Conservation (phyloP, 2,888 invertebrate species). For the Actias luna region DNA sequence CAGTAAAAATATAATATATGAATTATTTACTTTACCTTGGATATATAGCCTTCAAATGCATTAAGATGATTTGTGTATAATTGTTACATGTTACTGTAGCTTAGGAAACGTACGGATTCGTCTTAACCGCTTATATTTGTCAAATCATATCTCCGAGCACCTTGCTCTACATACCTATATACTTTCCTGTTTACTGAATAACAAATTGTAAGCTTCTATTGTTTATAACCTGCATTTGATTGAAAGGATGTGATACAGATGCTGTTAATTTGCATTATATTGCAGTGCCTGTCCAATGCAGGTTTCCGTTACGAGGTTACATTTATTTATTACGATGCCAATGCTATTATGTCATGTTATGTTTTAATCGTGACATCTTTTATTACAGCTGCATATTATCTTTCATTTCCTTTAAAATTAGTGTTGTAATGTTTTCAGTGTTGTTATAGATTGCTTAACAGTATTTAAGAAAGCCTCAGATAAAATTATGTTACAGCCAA, state of each 20-base stretch:
- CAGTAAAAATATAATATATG: background rate
- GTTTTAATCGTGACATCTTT: background rate
- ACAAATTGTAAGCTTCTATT: background rate
- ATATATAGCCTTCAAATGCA: background rate
- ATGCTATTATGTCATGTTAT: background rate
- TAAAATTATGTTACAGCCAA: background rate
- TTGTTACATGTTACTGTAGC: background rate
- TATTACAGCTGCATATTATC: background rate
- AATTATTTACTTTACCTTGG: background rate
- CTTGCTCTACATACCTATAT: background rate
- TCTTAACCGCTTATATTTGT: background rate
- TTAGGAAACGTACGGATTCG: background rate
- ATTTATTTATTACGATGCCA: background rate
- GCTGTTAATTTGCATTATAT: conserved; percentile 1
- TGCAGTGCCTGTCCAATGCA: background rate
- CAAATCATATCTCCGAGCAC: background rate
- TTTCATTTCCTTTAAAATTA: background rate
- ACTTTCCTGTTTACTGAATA: background rate
- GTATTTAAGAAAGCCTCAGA: background rate
- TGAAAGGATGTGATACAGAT: conserved; percentile 2
- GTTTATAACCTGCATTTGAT: background rate
- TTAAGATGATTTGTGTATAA: background rate
- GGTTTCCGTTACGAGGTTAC: conserved; percentile 12
- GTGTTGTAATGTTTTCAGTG: background rate
- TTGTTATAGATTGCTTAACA: background rate